Conservation (phyloP, 2,797 vertebrate species). For the Echiichthys vipera region DNA sequence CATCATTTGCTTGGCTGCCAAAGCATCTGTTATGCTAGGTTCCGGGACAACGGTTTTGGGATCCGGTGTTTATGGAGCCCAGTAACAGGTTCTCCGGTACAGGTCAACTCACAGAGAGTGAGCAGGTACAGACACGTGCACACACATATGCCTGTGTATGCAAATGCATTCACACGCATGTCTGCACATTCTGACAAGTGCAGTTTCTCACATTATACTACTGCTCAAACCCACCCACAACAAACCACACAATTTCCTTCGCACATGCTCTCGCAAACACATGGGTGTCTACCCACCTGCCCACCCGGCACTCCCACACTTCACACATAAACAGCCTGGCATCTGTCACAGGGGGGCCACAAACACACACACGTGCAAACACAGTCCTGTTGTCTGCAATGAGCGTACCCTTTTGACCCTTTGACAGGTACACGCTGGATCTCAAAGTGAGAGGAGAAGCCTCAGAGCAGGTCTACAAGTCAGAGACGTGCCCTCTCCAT, state of each 20-base stretch:
- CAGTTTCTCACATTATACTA: constrained; percentile 62
- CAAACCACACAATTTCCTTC: constrained; percentile 47
- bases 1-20: constrained; percentile 67
- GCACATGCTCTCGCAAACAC: constrained; percentile 52
- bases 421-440: constrained; percentile 85
- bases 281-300: constrained; percentile 67
- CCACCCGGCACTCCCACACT: constrained; percentile 66
- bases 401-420: constrained; percentile 78
- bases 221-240: constrained; percentile 35
- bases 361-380: constrained; percentile 35
- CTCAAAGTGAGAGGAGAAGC: constrained; percentile 81
- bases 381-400: constrained; percentile 72
- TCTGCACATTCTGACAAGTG: constrained; percentile 70
- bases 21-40: constrained; percentile 62
- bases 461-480: constrained; percentile 81
- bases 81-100: constrained; percentile 47
- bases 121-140: constrained; percentile 30
- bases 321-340: constrained; percentile 79
- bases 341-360: constrained; percentile 78
- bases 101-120: constrained; percentile 29
- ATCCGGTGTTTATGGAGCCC: constrained; percentile 33
- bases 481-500: constrained; percentile 83
- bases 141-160: constrained; percentile 57
- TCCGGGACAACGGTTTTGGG: constrained; percentile 55
- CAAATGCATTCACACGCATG: constrained; percentile 65